phyloP scores from a whole-genome alignment of 2,888 invertebrate species.

The Rhingia campestris region DNA sequence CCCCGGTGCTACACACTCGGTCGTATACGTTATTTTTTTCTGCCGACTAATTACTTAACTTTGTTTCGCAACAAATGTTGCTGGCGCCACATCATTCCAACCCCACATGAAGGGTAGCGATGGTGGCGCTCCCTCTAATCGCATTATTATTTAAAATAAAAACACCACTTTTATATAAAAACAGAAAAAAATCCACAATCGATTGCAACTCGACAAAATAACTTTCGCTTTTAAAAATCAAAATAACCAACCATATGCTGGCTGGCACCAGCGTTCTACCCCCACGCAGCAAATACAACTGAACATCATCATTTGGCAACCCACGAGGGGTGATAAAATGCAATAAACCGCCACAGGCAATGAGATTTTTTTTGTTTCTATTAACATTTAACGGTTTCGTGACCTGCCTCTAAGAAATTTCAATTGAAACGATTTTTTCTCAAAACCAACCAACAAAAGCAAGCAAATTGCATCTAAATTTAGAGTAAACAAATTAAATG shows the following conservation, averaged over 20 bases:
- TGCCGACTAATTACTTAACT: slow-evolving; percentile 49
- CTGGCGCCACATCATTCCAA: slow-evolving; percentile 58
- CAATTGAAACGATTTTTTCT: slow-evolving; percentile 55
- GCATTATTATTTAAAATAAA: slow-evolving; percentile 60
- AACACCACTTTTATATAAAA: slow-evolving; percentile 16
- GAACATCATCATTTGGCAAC: slow-evolving; percentile 2
- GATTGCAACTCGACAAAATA: slow-evolving; percentile 48
- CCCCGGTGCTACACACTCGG: neutral
- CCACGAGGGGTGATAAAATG: slow-evolving; percentile 56
- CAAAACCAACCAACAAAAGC: neutral
- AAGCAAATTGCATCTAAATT: slow-evolving; percentile 65
- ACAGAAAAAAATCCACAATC: slow-evolving; percentile 17
- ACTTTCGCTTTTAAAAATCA: slow-evolving; percentile 64
- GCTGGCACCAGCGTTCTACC: neutral
- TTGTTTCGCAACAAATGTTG: slow-evolving; percentile 58
- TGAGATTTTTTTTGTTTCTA: slow-evolving; percentile 39
- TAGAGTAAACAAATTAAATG: slow-evolving; percentile 63
- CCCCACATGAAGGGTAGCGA: slow-evolving; percentile 17
- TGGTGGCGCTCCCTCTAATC: slow-evolving; percentile 40
- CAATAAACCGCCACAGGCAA: slow-evolving; percentile 48
- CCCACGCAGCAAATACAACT: neutral
- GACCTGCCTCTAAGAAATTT: slow-evolving; percentile 70
- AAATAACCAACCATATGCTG: slow-evolving; percentile 8
- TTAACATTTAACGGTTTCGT: slow-evolving; percentile 61
- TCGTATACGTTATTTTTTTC: slow-evolving; percentile 27